Evolutionary conservation across 2,113 vertebrate species (phyloP).

Genomic region (Sphyrna mokarran): DNA sequence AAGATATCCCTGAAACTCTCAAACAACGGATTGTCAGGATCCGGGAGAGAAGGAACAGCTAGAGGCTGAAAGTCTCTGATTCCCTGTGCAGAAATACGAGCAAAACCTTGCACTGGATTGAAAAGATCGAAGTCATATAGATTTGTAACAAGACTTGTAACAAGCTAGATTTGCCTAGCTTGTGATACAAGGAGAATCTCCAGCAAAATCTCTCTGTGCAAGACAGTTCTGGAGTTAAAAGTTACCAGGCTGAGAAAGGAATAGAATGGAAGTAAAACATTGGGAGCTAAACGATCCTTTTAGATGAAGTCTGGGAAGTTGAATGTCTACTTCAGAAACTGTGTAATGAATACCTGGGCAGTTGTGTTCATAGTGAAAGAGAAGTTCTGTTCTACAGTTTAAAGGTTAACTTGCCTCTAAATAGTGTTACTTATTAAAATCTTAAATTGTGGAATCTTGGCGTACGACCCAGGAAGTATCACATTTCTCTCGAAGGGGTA

Average conservation of each 20-base stretch:
- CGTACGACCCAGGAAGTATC: background rate
- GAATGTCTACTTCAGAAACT: background rate
- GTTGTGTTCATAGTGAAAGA: background rate
- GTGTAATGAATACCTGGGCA: background rate
- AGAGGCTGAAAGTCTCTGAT: background rate
- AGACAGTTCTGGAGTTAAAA: background rate
- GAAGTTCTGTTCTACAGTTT: no score
- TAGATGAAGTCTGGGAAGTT: background rate
- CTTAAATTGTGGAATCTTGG: background rate
- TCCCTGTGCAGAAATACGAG: background rate
- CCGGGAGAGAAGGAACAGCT: background rate
- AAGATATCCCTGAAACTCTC: background rate
- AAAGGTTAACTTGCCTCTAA: no score
- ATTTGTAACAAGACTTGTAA: background rate
- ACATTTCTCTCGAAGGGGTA: background rate
- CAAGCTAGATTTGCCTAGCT: background rate
- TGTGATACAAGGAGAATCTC: background rate
- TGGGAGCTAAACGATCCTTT: no score
- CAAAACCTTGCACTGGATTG: background rate
- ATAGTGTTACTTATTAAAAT: no score
- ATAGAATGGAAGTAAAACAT: background rate
- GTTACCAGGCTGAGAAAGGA: background rate
- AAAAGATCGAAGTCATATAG: background rate
- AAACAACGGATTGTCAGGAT: background rate
- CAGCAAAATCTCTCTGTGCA: background rate